Base-by-base conservation (phyloP, 1,140 invertebrate genomes). In the Pseudomyrmex cubaensis region DNA sequence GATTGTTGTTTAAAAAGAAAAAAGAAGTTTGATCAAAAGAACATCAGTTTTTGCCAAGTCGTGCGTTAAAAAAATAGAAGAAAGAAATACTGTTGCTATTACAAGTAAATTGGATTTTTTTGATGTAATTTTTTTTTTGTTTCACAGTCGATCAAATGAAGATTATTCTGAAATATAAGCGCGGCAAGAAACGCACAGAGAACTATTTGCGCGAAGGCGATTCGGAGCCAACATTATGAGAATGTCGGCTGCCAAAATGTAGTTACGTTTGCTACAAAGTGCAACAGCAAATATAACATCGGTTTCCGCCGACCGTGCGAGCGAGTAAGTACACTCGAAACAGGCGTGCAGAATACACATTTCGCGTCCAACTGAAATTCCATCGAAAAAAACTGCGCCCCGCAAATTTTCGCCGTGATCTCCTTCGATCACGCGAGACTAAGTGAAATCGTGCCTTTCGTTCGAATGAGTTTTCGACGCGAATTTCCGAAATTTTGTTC, bases 211-310 rank as follows among this genome's bases (percentile, higher is more conserved):
- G 54, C 54, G 17, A 48, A 25, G 64, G 35, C 20, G 44, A 70
- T 59, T 69, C 52, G 63, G 48, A 13, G 64, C 64, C 54, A 80
- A 72, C 66, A 80, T 66, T 66, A 46, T 35, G 20, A 20, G 54
- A 61, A 59, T 13, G 52, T 57, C 44, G 35, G 20, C 15, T 78
- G 76, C 76, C 76, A 72, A 72, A 70, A 72, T 35, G 20, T 56
- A 57, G 64, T 61, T 50, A 72, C 12, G 54, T 61, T 48, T 25
- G 54, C 54, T 80, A 72, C 66, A 80, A 70, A 80, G 66, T 72
- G 22, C 64, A 35, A 77, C 12, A 48, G 48, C 61, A 50, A 78
- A 78, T 78, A 72, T 80, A 80, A 69, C 52, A 20, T 12, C 61
- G 44, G 9, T 13, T 44, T 10, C 46, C 48, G 20, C 7, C 57